Evolutionary conservation across 2,797 vertebrate species (phyloP).

Genomic region (Galagoides demidoff): DNA sequence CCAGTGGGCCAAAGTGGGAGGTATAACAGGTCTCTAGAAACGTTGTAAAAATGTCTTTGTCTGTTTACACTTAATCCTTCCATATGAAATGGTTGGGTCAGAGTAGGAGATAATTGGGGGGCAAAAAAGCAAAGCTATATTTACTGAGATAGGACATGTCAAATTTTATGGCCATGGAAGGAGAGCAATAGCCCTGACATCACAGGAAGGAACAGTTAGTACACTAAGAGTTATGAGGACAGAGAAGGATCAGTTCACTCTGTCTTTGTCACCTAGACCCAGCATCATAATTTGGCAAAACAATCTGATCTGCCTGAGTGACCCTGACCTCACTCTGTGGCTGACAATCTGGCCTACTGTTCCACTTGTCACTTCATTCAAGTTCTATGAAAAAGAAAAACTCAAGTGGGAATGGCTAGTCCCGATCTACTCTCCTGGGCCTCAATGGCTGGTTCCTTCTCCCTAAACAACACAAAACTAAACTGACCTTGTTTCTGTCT

Average conservation of each 20-base stretch:
- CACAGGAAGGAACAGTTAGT: neutral
- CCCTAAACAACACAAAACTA: neutral
- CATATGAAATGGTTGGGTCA: neutral
- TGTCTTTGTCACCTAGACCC: neutral
- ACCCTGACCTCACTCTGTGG: neutral
- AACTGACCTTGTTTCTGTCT: neutral
- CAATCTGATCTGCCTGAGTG: neutral
- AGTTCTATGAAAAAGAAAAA: neutral
- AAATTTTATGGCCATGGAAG: neutral
- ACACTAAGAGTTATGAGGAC: neutral
- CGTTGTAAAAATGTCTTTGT: neutral
- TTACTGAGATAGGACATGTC: neutral
- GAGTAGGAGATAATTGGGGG: neutral
- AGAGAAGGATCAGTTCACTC: neutral
- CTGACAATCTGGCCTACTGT: neutral
- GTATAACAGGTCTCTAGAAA: neutral
- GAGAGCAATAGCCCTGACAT: neutral
- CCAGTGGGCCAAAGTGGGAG: neutral
- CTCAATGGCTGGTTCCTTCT: neutral
- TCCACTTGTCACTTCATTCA: neutral
- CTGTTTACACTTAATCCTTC: neutral
- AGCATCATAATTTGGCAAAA: neutral
- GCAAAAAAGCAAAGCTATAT: neutral
- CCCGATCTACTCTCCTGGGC: neutral
- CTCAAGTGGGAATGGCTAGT: neutral